Evolutionary conservation across 2,113 vertebrate genomes (phyloP), one percentile per base, ranked within the genome.

Genomic region (Aegithalos caudatus): DNA sequence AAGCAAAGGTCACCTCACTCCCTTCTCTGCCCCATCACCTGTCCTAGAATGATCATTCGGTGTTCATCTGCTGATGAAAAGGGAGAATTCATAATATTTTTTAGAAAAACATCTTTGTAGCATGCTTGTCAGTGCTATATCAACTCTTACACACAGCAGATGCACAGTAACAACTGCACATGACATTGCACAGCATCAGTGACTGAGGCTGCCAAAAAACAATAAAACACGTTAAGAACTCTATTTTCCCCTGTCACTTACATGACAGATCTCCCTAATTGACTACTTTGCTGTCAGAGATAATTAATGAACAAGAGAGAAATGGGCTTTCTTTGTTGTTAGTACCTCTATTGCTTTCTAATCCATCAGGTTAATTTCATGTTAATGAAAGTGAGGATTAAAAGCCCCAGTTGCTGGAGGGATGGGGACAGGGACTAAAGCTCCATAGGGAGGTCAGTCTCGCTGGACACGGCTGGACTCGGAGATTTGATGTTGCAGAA

Each of bases 171-270:
- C 47, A 73, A 71, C 70, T 35, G 44, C 33, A 6, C 7, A 11
- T 6, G 60, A 20, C 40, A 40, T 7, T 5, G 18, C 84, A 81
- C 73, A 35, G 45, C 57, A 29, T 19, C 7, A 1, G 8, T 24
- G 37, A 4, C 67, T 15, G 66, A 65, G 67, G 53, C 48, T 82
- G 88, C 60, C 81, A 85, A 16, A 15, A 76, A 76, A 10, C 48
- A 51, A 12, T 16, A 14, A 47, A 62, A 50, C 12, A 4, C 0
- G 0, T 4, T 27, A 7, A 22, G 15, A 70, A 15, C 48, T 56
- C 60, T n/a, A 1, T 79, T 86, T n/a, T 17, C 7, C 21, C 50
- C 29, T 48, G 20, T 31, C 54, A 19, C 35, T 65, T 50, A 42
- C 31, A 25, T 37, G 60, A 83, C 35, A 65, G 33, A 44, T 53